Conservation (phyloP, 2,888 invertebrate species). For the Abscondita cerata region DNA sequence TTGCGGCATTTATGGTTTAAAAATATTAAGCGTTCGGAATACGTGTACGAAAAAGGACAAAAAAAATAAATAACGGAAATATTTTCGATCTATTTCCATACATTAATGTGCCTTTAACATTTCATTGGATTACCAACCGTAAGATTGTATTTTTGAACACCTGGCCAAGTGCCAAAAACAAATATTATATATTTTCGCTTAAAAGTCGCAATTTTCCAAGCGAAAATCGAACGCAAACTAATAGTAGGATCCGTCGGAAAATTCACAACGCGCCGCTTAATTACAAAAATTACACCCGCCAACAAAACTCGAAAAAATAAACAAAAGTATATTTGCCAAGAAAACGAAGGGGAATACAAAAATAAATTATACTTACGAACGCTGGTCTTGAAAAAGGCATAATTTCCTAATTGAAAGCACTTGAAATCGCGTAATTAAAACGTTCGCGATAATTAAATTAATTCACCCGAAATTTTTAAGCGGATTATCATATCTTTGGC, state of each 20-base stretch:
- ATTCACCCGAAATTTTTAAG: constrained; percentile 12
- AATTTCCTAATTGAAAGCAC: constrained; percentile 21
- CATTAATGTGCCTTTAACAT: constrained; percentile 28
- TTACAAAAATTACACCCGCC: neutral
- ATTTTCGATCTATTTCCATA: constrained; percentile 28
- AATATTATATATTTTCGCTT: constrained; percentile 37
- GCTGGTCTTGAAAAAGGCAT: constrained; percentile 44
- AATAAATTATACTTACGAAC: constrained; percentile 41
- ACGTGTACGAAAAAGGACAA: neutral
- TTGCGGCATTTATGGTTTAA: too few species aligned
- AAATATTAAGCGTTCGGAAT: too few species aligned
- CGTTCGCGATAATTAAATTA: neutral
- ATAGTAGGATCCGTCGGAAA: neutral
- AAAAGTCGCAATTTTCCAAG: constrained; percentile 29
- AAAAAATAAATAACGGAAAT: constrained; percentile 19
- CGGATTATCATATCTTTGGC: constrained; percentile 30
- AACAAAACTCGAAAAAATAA: neutral
- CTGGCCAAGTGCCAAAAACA: constrained; percentile 39
- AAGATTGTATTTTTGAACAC: constrained; percentile 40
- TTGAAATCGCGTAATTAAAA: constrained; percentile 1
- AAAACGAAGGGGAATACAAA: constrained; percentile 16
- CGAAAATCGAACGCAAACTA: constrained; percentile 3
- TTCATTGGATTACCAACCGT: constrained; percentile 27
- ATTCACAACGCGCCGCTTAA: neutral
- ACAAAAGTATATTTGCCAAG: too few species aligned